Percentiles rank a stretch among this genome's conserved stretches.
phyloP scores from a whole-genome alignment of 2,113 vertebrate species.

The Dinomys branickii region DNA sequence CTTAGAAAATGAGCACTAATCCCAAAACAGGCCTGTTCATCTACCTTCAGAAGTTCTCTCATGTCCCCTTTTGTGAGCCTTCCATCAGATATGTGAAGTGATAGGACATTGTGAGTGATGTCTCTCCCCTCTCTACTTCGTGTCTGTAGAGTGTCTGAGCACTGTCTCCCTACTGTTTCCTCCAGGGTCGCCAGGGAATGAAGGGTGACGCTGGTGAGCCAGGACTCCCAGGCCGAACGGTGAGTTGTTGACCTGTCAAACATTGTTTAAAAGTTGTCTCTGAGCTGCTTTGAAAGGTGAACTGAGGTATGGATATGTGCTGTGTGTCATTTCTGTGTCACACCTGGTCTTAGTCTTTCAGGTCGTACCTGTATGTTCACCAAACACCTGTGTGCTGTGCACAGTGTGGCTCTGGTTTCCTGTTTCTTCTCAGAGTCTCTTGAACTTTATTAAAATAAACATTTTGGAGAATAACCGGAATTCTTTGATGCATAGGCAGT shows the following conservation, averaged over 20 bases:
- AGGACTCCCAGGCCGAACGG: conserved; percentile 92
- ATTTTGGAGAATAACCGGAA: neutral
- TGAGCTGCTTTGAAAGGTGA: neutral
- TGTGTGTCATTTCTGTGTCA: neutral
- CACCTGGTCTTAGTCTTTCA: neutral
- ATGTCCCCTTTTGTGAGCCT: neutral
- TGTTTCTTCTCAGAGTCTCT: conserved; percentile 3
- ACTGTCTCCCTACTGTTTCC: conserved; percentile 18
- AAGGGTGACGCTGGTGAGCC: conserved; percentile 96
- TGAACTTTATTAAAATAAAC: neutral
- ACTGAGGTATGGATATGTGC: neutral
- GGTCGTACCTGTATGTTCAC: neutral
- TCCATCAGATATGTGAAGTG: conserved; percentile 27
- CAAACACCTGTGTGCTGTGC: neutral
- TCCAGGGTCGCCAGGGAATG: conserved; percentile 95
- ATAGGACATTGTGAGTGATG: neutral
- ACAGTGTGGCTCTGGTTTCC: neutral
- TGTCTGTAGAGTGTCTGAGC: too few relatives aligned
- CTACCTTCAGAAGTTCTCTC: neutral
- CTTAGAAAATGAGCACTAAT: conserved; percentile 43
- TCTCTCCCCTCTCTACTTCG: neutral
- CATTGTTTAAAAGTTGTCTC: neutral
- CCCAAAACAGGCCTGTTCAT: neutral
- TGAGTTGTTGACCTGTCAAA: conserved; percentile 69
- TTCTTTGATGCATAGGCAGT: neutral